A percentile compares a stretch with the other conserved stretches of the same genome.
Evolutionary conservation across 2,113 vertebrate genomes (phyloP).

Genomic region (Cyprinus carpio): DNA sequence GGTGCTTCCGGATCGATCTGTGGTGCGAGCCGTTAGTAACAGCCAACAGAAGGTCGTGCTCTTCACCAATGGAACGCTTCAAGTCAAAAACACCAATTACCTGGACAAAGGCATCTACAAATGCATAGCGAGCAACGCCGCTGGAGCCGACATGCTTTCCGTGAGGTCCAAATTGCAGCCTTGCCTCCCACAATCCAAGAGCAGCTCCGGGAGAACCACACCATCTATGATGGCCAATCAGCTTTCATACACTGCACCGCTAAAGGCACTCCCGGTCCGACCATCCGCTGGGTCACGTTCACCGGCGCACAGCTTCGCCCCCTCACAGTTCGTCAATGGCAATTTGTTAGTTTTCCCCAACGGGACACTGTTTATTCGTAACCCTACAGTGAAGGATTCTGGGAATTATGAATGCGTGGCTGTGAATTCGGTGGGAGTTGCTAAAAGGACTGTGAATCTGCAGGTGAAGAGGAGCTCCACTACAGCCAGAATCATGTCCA

Average conservation of each 20-base stretch:
- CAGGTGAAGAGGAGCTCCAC: slow-evolving; percentile 67
- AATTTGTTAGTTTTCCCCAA: slow-evolving; percentile 93
- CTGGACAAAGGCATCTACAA: slow-evolving; percentile 86
- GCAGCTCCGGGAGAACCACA: slow-evolving; percentile 77
- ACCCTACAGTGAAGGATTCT: slow-evolving; percentile 73
- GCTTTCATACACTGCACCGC: slow-evolving; percentile 85
- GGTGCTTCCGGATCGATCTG: slow-evolving; percentile 84
- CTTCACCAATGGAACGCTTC: slow-evolving; percentile 82
- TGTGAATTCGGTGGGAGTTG: slow-evolving; percentile 82
- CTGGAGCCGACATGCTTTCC: slow-evolving; percentile 84
- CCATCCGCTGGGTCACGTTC: slow-evolving; percentile 84
- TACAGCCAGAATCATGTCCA: slow-evolving; percentile 82
- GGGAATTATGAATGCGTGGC: slow-evolving; percentile 90
- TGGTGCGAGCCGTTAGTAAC: slow-evolving; percentile 67
- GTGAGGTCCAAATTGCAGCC: slow-evolving; percentile 85
- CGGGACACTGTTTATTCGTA: slow-evolving; percentile 88
- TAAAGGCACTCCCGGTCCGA: slow-evolving; percentile 81
- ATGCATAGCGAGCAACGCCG: slow-evolving; percentile 89
- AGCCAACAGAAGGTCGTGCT: slow-evolving; percentile 73
- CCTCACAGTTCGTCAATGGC: slow-evolving; percentile 88
- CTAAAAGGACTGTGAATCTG: slow-evolving; percentile 78
- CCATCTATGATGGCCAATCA: slow-evolving; percentile 75
- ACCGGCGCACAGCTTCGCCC: slow-evolving; percentile 83
- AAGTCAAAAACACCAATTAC: slow-evolving; percentile 74
- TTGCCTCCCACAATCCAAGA: slow-evolving; percentile 88